These are phyloP conservation scores for Hydrotaea cyrtoneurina DNA, from an alignment of 2,888 invertebrate species.

Conservation along the genomic window DNA sequence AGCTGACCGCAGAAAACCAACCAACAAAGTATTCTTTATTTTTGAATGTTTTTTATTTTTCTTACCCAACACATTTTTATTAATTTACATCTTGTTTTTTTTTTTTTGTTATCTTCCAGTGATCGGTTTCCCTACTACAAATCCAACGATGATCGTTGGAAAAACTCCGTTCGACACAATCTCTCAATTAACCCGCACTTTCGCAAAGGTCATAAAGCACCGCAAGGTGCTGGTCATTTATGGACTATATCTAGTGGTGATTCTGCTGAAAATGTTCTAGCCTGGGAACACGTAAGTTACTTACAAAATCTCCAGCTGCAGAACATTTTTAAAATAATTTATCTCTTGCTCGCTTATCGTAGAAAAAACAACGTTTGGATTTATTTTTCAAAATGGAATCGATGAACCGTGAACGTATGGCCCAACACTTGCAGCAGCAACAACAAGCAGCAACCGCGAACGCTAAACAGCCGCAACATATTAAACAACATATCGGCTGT, in stretches of 20 bases:
- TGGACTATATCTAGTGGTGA: conserved; percentile 91
- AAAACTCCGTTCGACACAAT: conserved; percentile 95
- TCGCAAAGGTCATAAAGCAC: conserved; percentile 91
- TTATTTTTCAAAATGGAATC: conserved; percentile 82
- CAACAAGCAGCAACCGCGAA: conserved; percentile 47
- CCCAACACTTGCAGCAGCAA: conserved; percentile 74
- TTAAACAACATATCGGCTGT: conserved; percentile 46
- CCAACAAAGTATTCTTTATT: too few relatives aligned
- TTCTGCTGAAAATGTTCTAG: conserved; percentile 82
- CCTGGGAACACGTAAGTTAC: conserved; percentile 83
- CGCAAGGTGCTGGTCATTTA: conserved; percentile 93
- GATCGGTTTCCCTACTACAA: conserved; percentile 94
- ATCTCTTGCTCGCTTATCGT: neutral
- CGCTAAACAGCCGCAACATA: conserved; percentile 51
- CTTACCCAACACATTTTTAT: too few relatives aligned
- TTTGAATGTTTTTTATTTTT: too few relatives aligned
- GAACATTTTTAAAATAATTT: neutral
- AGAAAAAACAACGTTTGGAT: conserved; percentile 83
- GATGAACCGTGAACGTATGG: conserved; percentile 77
- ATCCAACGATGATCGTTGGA: conserved; percentile 95
- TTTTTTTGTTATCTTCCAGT: conserved; percentile 80
- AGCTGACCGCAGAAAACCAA: too few relatives aligned
- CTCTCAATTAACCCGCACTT: conserved; percentile 96
- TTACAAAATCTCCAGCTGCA: neutral
- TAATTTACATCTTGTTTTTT: too few relatives aligned